A percentile compares a stretch with the other conserved stretches of the same genome.
Conservation (phyloP, 2,888 invertebrate species). For the Drosophila limbata region DNA sequence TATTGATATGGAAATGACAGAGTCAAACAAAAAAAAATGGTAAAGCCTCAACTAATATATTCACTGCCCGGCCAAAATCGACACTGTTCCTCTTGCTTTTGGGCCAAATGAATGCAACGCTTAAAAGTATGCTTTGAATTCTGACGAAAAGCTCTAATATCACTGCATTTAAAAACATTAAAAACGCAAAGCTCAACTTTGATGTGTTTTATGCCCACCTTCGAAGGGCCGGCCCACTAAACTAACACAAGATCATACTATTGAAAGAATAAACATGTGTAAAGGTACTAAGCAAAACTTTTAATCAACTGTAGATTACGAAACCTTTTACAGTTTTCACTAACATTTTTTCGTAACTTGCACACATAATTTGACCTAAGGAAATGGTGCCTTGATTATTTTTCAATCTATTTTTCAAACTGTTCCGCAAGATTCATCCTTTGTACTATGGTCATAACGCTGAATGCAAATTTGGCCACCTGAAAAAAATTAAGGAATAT, state of each 20-base stretch:
- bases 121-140: slow-evolving; percentile 44
- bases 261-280: too few relatives aligned
- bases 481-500: background rate
- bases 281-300: too few relatives aligned
- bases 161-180: too few relatives aligned
- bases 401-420: slow-evolving; percentile 5
- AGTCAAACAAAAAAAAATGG: slow-evolving; percentile 22
- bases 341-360: background rate
- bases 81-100: slow-evolving; percentile 9
- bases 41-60: slow-evolving; percentile 47
- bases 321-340: background rate
- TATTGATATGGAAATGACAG: slow-evolving; percentile 75
- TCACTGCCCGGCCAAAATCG: slow-evolving; percentile 7
- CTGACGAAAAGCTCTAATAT: background rate
- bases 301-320: background rate
- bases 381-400: background rate
- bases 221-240: too few relatives aligned
- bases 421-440: slow-evolving; percentile 19
- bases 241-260: too few relatives aligned
- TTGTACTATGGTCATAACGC: slow-evolving; percentile 22
- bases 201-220: too few relatives aligned
- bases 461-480: slow-evolving; percentile 30
- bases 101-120: slow-evolving; percentile 12
- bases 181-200: too few relatives aligned
- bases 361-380: background rate